These are phyloP conservation scores for Lepilemur ruficaudatus DNA, from an alignment of 2,797 vertebrate species.

Conservation along the genomic window DNA sequence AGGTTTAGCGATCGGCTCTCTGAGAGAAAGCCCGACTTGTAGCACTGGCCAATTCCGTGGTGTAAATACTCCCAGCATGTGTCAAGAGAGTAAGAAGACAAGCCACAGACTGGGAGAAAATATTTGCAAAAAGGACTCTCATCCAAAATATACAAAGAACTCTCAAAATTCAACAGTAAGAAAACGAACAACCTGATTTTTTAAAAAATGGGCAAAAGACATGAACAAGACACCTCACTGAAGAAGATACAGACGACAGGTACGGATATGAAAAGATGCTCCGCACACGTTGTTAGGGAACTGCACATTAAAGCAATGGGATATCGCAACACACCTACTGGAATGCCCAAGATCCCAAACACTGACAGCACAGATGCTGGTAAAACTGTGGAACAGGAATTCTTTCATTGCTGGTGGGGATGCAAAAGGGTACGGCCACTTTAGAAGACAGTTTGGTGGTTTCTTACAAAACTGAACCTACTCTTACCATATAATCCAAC, in stretches of 20 bases:
- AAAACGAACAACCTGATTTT: background rate
- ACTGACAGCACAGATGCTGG: background rate
- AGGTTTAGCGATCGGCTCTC: background rate
- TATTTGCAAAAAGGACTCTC: background rate
- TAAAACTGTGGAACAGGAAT: background rate
- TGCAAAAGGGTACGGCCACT: background rate
- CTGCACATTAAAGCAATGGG: background rate
- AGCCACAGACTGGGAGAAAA: background rate
- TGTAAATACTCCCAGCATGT: background rate
- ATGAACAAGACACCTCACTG: background rate
- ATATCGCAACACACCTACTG: background rate
- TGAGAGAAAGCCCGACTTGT: background rate
- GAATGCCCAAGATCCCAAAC: background rate
- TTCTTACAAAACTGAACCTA: background rate
- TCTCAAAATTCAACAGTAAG: background rate
- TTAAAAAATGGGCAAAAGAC: background rate
- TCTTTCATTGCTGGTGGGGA: too few relatives aligned
- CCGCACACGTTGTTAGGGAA: background rate
- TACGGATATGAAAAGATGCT: background rate
- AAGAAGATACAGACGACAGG: background rate
- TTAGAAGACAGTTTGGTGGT: background rate
- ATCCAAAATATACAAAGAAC: background rate
- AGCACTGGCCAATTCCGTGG: background rate
- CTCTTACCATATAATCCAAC: background rate
- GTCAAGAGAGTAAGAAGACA: background rate